Base-by-base conservation (phyloP, 2,797 vertebrate species). In the Choloepus didactylus region DNA sequence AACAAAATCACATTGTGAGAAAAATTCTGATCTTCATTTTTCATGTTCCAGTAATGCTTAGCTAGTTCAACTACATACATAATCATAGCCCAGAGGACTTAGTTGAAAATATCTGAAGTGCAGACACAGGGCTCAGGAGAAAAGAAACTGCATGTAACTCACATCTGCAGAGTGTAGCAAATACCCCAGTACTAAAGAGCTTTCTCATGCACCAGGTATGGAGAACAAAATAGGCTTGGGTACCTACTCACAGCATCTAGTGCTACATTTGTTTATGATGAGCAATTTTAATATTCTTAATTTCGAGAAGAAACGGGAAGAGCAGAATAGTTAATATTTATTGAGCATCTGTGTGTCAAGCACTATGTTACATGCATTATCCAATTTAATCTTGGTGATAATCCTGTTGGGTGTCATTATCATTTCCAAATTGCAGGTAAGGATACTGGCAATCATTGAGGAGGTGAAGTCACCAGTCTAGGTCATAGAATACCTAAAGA, bases 291-390 rank as follows among this genome's bases (percentile, higher is more conserved):
- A 70, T 56, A 76, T 18, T n/a, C 29, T 64, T 84, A 69, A 89
- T 56, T 92, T 87, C 51, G 21, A 95, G 38, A 76, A 95, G 85
- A 81, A 19, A 51, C 75, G 85, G 14, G 4, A 75, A 84, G 16
- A 85, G 23, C 15, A 91, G 25, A 89, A 86, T 31, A 77, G 15
- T 35, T 77, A 82, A 79, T 66, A 25, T 59, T 92, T 84, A 70
- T 0, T 79, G 16, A 84, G 21, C 6, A 79, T 7, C 29, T 80
- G 84, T 46, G 49, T 73, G 9, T 2, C 23, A 87, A 88, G 21
- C 4, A 80, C 38, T 66, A n/a, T 31, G n/a, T 67, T 70, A 72
- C 64, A 76, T 51, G 49, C 18, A 76, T 76, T 69, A 49, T 3
- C 44, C 66, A 46, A 49, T 64, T 94, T 89, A 82, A 75, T 35